These are phyloP conservation scores for Semicossyphus pulcher DNA, from an alignment of 2,113 vertebrate genomes.

Conservation along the genomic window DNA sequence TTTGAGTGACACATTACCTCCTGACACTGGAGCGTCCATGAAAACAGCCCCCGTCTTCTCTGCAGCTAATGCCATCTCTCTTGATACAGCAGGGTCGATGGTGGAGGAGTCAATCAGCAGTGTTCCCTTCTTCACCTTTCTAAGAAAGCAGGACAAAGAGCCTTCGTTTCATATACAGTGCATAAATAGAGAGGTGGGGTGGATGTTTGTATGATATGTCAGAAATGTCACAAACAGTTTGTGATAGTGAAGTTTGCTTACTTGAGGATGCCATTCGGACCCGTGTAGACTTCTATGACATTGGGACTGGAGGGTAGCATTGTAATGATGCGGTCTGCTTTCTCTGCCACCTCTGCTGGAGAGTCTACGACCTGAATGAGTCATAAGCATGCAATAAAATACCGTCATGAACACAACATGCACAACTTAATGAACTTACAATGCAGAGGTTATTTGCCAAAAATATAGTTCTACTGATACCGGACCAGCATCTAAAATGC, in stretches of 20 bases:
- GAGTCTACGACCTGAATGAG: conserved; percentile 90
- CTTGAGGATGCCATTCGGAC: conserved; percentile 95
- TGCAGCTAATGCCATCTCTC: conserved; percentile 91
- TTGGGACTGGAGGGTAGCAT: conserved; percentile 97
- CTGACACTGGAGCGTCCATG: conserved; percentile 98
- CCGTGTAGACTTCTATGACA: conserved; percentile 92
- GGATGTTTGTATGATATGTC: not conserved
- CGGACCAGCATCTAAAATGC: too few species aligned
- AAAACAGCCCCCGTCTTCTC: conserved; percentile 98
- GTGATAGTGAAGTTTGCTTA: conserved; percentile 75
- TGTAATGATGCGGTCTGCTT: conserved; percentile 97
- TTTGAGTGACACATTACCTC: conserved; percentile 85
- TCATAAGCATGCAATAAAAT: too few species aligned
- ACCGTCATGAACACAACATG: not conserved
- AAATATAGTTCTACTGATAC: too few species aligned
- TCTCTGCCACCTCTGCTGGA: conserved; percentile 95
- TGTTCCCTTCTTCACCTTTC: conserved; percentile 98
- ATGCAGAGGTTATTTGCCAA: too few species aligned
- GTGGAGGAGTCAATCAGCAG: conserved; percentile 98
- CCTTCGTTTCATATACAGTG: not conserved
- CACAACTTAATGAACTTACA: not conserved
- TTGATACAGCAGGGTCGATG: conserved; percentile 94
- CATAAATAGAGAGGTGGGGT: not conserved
- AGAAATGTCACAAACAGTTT: too few species aligned
- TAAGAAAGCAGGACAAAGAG: conserved; percentile 58